These are phyloP conservation scores for Epinephelus moara DNA, from an alignment of 2,113 vertebrate species.

Conservation along the genomic window DNA sequence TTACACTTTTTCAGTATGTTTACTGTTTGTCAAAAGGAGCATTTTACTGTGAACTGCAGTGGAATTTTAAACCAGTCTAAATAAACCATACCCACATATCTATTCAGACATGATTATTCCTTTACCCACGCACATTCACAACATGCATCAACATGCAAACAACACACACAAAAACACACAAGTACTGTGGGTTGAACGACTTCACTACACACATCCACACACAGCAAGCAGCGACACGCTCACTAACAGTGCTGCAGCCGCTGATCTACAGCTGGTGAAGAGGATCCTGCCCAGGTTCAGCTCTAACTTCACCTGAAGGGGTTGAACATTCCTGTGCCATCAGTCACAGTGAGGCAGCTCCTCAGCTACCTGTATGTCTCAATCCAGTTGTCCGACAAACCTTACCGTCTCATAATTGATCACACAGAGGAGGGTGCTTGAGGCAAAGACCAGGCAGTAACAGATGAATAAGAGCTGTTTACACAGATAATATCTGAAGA, in stretches of 20 bases:
- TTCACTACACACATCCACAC: neutral
- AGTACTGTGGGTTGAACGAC: slow-evolving; percentile 11
- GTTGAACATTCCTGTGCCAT: slow-evolving; percentile 63
- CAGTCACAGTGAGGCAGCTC: slow-evolving; percentile 40
- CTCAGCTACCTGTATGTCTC: slow-evolving; percentile 42
- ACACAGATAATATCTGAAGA: slow-evolving; percentile 33
- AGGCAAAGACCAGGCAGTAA: slow-evolving; percentile 23
- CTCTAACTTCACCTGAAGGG: slow-evolving; percentile 57
- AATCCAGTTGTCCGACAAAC: slow-evolving; percentile 35
- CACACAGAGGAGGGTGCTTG: slow-evolving; percentile 17
- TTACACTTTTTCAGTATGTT: neutral
- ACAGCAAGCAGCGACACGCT: slow-evolving; percentile 65
- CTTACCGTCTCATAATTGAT: slow-evolving; percentile 11
- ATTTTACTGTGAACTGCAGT: neutral
- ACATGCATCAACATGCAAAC: slow-evolving; percentile 52
- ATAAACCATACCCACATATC: slow-evolving; percentile 39
- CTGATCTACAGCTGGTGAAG: slow-evolving; percentile 23
- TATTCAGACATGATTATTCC: neutral
- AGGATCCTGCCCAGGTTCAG: slow-evolving; percentile 18
- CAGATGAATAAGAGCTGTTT: slow-evolving; percentile 27
- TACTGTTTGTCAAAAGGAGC: neutral
- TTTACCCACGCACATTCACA: slow-evolving; percentile 37
- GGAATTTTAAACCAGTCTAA: neutral
- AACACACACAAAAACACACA: neutral
- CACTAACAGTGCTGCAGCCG: neutral